Base-by-base conservation (phyloP, 2,113 vertebrate species). In the Xyliphius kryptos region DNA sequence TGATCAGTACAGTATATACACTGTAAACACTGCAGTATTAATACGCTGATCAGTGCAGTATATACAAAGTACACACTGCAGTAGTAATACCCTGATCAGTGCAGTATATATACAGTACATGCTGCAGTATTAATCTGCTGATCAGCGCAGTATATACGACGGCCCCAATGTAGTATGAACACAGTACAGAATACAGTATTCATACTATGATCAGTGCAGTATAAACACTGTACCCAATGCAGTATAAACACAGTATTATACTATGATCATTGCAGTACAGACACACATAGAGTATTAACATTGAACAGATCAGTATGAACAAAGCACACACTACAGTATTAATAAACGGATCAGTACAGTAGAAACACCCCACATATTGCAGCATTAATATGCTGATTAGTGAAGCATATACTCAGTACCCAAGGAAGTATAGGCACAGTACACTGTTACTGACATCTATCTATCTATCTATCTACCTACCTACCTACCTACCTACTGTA, bases 41-140 rank as follows among this genome's bases (percentile, higher is more conserved):
- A 58, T 22, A 51, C 44, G n/a, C n/a, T 46, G 44, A 46, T 46
- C 44, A n/a, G 44, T 4, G n/a, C 44, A 2, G n/a, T 16, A 7
- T 46, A 46, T 6, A 46, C 15, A 14, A 12, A 44, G 14, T 9
- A 4, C 13, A 47, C 46, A 17, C n/a, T 17, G 11, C 46, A 16
- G 46, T 9, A 47, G 15, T 49, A 67, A 59, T 16, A 59, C 44
- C 16, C 14, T 46, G 44, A 46, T 16, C 14, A 9, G 44, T 16
- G n/a, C 14, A 1, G 1, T 46, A 7, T 16, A 46, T 15, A 46
- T 8, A 4, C 12, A 0, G 6, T 6, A 19, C 16, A 48, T n/a
- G n/a, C 9, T 1, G 12, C 9, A 61, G 51, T 47, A 67, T 67
- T 43, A 44, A 61, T 67, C 38, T 14, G 22, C 52, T 47, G 47